Base-by-base conservation (phyloP, 2,113 vertebrate species). In the Gavia stellata region DNA sequence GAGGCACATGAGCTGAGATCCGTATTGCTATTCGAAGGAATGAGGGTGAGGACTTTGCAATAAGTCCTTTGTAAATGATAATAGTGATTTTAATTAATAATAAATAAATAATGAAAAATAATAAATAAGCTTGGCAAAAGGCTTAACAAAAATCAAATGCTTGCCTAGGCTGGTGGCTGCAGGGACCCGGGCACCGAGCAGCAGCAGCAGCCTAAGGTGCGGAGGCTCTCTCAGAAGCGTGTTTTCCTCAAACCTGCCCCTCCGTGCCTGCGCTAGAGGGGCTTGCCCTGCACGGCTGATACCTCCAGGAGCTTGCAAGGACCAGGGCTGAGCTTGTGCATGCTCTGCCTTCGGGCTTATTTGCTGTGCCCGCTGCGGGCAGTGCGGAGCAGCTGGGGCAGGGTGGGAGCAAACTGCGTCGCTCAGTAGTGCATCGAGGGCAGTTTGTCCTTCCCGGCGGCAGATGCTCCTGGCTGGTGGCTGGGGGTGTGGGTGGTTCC, bases 371-470 rank as follows among this genome's bases (percentile, higher is more conserved):
- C 0, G 0, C 53, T 21, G 42, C 17, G 7, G 49, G 40, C 2
- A 10, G 29, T 7, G 4, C 1, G 1, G 52, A 67, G 42, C 67
- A 29, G 49, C 81, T 94, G 86, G 74, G 29, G 33, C 59, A 29
- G 47, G 42, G 20, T 62, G 52, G 56, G 79, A 80, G 58, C 25
- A n/a, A 62, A 20, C 20, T 7, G 40, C 42, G 4, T 74, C 7
- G 0, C 44, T 40, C 5, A 0, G 0, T 10, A 19, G 9, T 5
- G 4, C 44, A 2, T 33, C 9, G 4, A 31, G 31, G 59, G 34
- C 52, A 17, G 38, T 71, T 85, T 28, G 68, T 88, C 66, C 67
- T 81, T 86, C 36, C 61, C 0, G 0, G 47, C 0, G 1, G 29
- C 36, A 4, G 12, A 11, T 45, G 20, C 20, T 72, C 28, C 28